Evolutionary conservation across 2,888 invertebrate genomes (phyloP), one percentile per base, ranked within the genome.

Genomic region (Anticlea derivata): DNA sequence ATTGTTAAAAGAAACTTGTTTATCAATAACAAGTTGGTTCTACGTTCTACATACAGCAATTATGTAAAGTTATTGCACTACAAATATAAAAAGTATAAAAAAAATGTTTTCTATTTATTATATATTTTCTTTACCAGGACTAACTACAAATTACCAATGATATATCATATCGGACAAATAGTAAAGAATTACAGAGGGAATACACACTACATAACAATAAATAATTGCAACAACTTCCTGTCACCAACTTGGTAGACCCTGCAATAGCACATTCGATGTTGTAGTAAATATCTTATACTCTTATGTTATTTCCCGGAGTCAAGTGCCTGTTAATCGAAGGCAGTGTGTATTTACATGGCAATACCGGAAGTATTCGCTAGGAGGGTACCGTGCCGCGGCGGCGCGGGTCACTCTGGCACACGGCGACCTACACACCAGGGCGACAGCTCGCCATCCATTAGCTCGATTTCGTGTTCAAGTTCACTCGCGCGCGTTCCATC

Each of bases 401-500:
- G 57, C 66, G 80, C 84, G 73, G 86, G 85, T 85, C 86, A 85
- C 68, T 80, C 81, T 81, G 85, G 75, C 85, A 82, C 80, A 77
- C 80, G 79, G 80, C 83, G 83, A 86, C 86, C 86, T 83, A 84
- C 75, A 81, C 78, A 73, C 75, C 73, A 43, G 12, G 12, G 40
- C 38, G 43, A 31, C 40, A 39, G 51, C 75, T 73, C 70, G 80
- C 81, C 78, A 81, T 80, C 86, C 86, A 86, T 87, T 86, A 85
- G 83, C 83, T 86, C 74, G 75, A 78, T 75, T 87, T 85, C 82
- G 85, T 88, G 86, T 87, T 88, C 89, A 89, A 89, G 88, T 89
- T 89, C 87, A 89, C 78, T 84, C 81, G 84, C 83, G 86, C 81
- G 84, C 83, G 86, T 84, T 87, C 89, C 87, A 89, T 89, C 86